Evolutionary conservation across 2,797 vertebrate species (phyloP), one percentile per base, ranked within the genome.

Genomic region (Netta rufina): DNA sequence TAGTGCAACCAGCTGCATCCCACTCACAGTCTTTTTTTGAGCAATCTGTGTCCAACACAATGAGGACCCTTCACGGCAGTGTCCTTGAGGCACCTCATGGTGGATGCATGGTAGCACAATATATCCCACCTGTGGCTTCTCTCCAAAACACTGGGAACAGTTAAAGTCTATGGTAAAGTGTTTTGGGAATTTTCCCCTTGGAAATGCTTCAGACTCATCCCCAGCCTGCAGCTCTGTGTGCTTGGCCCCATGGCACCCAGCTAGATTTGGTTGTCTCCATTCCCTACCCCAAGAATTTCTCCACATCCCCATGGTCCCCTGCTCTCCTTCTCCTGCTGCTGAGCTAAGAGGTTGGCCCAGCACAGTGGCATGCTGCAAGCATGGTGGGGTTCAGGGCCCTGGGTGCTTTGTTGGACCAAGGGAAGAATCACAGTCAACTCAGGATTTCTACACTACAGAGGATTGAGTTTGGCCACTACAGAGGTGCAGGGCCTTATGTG

Each of bases 31-130:
- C 43, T 25, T 82, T 13, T 47, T 84, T 66, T 64, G 25, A 27
- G 61, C 8, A 60, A 28, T 72, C 57, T 1, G 0, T 57, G 8
- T 33, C 18, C 39, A 38, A 32, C 4, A 28, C 0, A 1, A 41
- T 1, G 3, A 67, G 33, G 9, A 12, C 24, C 9, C 16, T 83
- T 38, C 30, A 56, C 49, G 47, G 16, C 61, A 39, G 24, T 10
- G 24, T 61, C 10, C 41, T 58, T 27, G 28, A 70, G 51, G 71
- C 25, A 67, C 13, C n/a, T 7, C 5, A 6, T 58, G 13, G 13
- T 60, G 33, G 12, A 7, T 67, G 20, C 22, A 32, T 0, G 0
- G 28, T 38, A 24, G 32, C 45, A 24, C 60, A 8, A 3, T 45
- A 6, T 24, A 28, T 60, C 13, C 18, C 33, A 30, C 57, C 7